Percentiles rank a stretch among this genome's conserved stretches.
These are phyloP conservation scores for Amphipyra berbera DNA, from an alignment of 2,888 invertebrate genomes.

Conservation along the genomic window DNA sequence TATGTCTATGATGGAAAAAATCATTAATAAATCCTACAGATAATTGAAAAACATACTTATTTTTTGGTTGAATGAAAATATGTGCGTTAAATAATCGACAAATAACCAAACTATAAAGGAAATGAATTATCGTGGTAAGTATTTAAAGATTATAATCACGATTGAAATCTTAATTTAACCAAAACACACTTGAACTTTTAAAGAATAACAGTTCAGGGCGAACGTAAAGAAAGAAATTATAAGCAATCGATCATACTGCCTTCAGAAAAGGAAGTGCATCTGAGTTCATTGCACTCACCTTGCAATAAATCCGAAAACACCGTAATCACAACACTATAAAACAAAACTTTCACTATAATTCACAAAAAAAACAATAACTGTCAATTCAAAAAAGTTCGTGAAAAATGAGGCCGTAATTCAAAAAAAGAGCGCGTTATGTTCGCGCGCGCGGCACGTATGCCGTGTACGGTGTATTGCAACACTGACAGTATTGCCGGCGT, in stretches of 20 bases:
- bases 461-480: constrained; percentile 55
- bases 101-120: neutral
- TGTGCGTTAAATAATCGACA: neutral
- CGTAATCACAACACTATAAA: constrained; percentile 26
- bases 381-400: constrained; percentile 3
- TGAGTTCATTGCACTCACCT: constrained; percentile 59
- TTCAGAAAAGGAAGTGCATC: constrained; percentile 34
- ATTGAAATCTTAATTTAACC: constrained; percentile 2
- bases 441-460: constrained; percentile 50
- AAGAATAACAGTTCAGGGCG: constrained; percentile 25
- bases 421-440: constrained; percentile 38
- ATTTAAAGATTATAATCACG: neutral
- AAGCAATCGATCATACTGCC: constrained; percentile 13
- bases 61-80: too few species aligned
- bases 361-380: constrained; percentile 15
- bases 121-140: neutral
- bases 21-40: too few species aligned
- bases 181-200: constrained; percentile 29
- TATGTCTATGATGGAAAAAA: too few species aligned
- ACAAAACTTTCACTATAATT: constrained; percentile 23
- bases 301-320: constrained; percentile 31
- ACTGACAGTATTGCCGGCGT: constrained; percentile 50
- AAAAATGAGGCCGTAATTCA: constrained; percentile 8
- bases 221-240: constrained; percentile 14
- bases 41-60: too few species aligned